Base-by-base conservation (phyloP, 2,113 vertebrate genomes). In the Sminthopsis crassicaudata region DNA sequence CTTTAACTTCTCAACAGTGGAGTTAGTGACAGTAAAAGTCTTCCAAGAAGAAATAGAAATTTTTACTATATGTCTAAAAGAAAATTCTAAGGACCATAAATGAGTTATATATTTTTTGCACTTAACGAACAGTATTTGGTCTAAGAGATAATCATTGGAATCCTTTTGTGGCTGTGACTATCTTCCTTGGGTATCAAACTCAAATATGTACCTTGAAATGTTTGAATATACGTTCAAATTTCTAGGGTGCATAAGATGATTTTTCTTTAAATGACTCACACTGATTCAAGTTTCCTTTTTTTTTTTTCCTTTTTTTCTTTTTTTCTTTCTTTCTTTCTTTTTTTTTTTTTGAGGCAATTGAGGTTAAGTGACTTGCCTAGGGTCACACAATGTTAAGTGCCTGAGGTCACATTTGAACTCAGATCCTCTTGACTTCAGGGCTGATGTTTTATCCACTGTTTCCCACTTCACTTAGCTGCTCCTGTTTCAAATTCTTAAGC, bases 11-110 rank as follows among this genome's bases (percentile, higher is more conserved):
- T 60, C 51, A 50, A 27, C 92, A 92, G n/a, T 12, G 25, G 36
- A 22, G 9, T 14, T 91, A 54, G 23, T 54, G 84, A 57, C 30
- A 90, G 16, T 91, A 42, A 30, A 88, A 30, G 92, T 51, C 10
- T 51, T 51, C 50, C 50, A 51, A 88, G 94, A 90, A 94, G 90
- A 96, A 94, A 90, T 8, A 93, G 92, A 46, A 19, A 46, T 14
- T 88, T 95, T 90, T 88, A 90, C 51, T 54, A 95, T 91, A 30
- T 67, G 53, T 55, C 91, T 90, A 48, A 46, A 92, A 55, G 7
- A 54, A 90, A 90, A 54, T 3, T 42, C 42, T 19, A 25, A 89
- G 19, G 24, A 22, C 23, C 16, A 4, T 30, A n/a, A 42, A 88
- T 93, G 46, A 36, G 36, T 30, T 48, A 88, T 53, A 46, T 55